Evolutionary conservation across 92 coral and sea anemone genomes (phyloP), one percentile per base, ranked within the genome.

Genomic region (Parazoanthus atlanticus): DNA sequence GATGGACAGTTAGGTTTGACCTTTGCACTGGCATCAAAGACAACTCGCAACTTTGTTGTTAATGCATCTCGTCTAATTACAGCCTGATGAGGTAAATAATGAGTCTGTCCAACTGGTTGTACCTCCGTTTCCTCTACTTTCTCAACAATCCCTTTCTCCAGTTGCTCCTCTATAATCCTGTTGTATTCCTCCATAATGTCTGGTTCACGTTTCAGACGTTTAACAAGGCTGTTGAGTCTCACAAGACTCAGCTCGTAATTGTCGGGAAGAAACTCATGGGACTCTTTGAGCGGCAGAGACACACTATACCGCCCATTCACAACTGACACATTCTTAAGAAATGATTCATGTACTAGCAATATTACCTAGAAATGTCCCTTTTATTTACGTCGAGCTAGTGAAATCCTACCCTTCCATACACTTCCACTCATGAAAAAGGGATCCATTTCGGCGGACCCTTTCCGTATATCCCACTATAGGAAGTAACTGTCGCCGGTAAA

Each of bases 31-130:
- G 93, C 89, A 76, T 92, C 91, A 34, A 86, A 90, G 9, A 92
- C 93, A 26, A 88, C 64, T 80, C 93, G 34, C 67, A 92, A 79
- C 43, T 92, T 90, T 7, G 92, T 92, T 36, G 91, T 83, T 74
- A 74, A 71, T 47, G 91, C 85, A 38, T 91, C 32, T 5, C 38
- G 82, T 78, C 92, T 77, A 36, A 91, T 84, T 12, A 91, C 92
- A 17, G 91, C 89, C 41, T 86, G 89, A 89, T 91, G 92, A 16
- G 92, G 93, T 54, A 93, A 79, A 67, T 89, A 91, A 49, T 93
- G 95, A 26, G 88, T 88, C 16, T 81, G 33, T 8, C 83, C 90
- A 66, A 70, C 29, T 23, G 56, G 34, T 30, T 86, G 86, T 32
- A 80, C 81, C 61, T 90, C 89, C 6, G 84, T 76, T 10, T 76